Evolutionary conservation across 1,140 invertebrate genomes (phyloP).

Genomic region (Dysdera silvatica): DNA sequence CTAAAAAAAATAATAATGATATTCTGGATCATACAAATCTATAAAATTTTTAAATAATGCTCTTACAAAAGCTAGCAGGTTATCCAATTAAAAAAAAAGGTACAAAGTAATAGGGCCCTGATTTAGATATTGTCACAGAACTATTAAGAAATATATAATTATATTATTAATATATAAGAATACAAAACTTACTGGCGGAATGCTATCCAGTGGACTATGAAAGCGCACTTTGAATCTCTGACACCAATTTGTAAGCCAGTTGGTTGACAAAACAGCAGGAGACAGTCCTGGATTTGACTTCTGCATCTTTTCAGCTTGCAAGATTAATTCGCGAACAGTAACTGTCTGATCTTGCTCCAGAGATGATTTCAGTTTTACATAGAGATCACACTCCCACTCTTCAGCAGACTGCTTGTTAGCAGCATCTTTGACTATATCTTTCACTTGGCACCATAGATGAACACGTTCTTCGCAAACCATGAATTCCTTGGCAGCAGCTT

Average conservation of each 20-base stretch:
- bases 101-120: too few relatives aligned
- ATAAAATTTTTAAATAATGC: too few relatives aligned
- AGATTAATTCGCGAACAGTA: conserved; percentile 21
- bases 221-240: conserved; percentile 24
- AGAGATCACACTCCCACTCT: conserved; percentile 22
- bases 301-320: conserved; percentile 21
- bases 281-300: conserved; percentile 1
- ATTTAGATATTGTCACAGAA: too few relatives aligned
- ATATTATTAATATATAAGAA: not conserved
- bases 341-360: conserved; percentile 14
- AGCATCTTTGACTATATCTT: conserved; percentile 8
- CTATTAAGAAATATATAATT: too few relatives aligned
- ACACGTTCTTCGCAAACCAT: conserved; percentile 22
- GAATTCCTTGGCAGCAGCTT: conserved; percentile 15
- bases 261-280: conserved; percentile 11
- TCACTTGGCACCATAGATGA: conserved; percentile 18
- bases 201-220: conserved; percentile 19
- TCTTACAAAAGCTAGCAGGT: too few relatives aligned
- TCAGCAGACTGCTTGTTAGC: conserved; percentile 6
- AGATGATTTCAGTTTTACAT: conserved; percentile 15
- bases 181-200: conserved; percentile 10
- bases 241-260: conserved; percentile 24
- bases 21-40: too few relatives aligned
- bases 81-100: not conserved
- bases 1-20: too few relatives aligned